Evolutionary conservation across 2,888 invertebrate genomes (phyloP).

Genomic region (Plemyria rubiginata): DNA sequence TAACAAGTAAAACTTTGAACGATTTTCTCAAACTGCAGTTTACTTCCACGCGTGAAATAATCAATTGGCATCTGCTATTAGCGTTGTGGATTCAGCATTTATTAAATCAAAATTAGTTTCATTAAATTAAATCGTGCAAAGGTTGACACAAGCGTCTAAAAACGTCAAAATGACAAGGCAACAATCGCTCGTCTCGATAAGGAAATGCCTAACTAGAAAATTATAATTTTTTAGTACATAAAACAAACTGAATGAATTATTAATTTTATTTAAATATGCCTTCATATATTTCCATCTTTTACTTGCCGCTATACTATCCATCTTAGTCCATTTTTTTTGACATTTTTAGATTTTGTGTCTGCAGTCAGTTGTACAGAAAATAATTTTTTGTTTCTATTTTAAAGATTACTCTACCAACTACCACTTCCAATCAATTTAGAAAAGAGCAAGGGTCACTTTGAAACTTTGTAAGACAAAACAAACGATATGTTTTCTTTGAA

Average conservation of each 20-base stretch:
- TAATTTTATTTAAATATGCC: too few species aligned
- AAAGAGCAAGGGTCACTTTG: too few species aligned
- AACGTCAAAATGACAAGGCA: conserved; percentile 6
- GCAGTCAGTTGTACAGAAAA: conserved; percentile 23
- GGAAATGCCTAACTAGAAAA: not conserved
- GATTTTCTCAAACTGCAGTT: conserved; percentile 38
- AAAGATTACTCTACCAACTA: too few species aligned
- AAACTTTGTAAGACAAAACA: too few species aligned
- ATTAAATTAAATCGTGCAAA: conserved; percentile 5
- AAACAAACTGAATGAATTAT: not conserved
- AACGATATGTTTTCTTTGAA: not conserved
- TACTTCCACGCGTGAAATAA: conserved; percentile 50
- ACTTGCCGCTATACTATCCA: too few species aligned
- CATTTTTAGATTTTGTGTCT: conserved; percentile 13
- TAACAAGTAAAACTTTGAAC: conserved; percentile 44
- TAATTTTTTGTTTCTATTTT: conserved; percentile 8
- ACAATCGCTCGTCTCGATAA: not conserved
- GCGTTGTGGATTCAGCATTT: conserved; percentile 64
- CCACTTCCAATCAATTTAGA: too few species aligned
- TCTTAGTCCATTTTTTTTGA: not conserved
- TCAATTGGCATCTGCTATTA: conserved; percentile 51
- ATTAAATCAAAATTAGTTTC: conserved; percentile 57
- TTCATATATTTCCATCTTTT: too few species aligned
- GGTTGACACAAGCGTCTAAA: conserved; percentile 2
- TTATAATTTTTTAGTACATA: not conserved